Percentiles rank a stretch among this genome's conserved stretches.
phyloP scores from a whole-genome alignment of 2,888 invertebrate genomes.

The Napeogenes inachia region DNA sequence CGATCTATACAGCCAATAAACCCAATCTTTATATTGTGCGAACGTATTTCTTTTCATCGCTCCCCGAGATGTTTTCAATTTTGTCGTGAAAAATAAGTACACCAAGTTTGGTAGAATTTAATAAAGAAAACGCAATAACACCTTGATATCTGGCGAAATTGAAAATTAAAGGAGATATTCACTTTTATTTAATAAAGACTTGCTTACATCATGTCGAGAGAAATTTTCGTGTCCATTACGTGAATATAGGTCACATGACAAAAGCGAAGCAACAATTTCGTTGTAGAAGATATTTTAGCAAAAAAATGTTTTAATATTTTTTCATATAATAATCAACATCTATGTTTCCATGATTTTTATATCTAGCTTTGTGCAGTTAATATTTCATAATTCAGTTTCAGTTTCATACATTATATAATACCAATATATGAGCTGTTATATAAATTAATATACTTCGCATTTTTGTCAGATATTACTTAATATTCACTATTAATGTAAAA shows the following conservation, averaged over 20 bases:
- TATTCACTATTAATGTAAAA: neutral
- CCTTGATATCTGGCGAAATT: slow-evolving; percentile 48
- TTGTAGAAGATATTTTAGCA: neutral
- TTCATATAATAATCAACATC: neutral
- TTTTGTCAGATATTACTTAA: neutral
- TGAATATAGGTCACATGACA: slow-evolving; percentile 3
- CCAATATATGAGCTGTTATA: no score
- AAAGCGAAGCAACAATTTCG: neutral
- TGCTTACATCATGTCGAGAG: slow-evolving; percentile 5
- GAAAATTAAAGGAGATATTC: slow-evolving; percentile 56
- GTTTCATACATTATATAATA: no score
- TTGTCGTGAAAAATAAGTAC: slow-evolving; percentile 60
- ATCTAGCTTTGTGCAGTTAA: neutral
- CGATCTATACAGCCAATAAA: slow-evolving; percentile 58
- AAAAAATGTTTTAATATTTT: neutral
- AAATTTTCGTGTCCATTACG: slow-evolving; percentile 6
- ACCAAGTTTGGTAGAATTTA: slow-evolving; percentile 50
- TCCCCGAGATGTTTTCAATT: slow-evolving; percentile 62
- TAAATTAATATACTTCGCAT: no score
- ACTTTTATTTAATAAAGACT: slow-evolving; percentile 16
- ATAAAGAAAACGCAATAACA: slow-evolving; percentile 58
- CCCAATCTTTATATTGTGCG: slow-evolving; percentile 66
- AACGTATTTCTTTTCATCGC: slow-evolving; percentile 50
- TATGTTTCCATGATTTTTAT: neutral
- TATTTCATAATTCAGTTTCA: no score